Evolutionary conservation across 2,113 vertebrate genomes (phyloP).

Genomic region (Plecturocebus donacophilus): DNA sequence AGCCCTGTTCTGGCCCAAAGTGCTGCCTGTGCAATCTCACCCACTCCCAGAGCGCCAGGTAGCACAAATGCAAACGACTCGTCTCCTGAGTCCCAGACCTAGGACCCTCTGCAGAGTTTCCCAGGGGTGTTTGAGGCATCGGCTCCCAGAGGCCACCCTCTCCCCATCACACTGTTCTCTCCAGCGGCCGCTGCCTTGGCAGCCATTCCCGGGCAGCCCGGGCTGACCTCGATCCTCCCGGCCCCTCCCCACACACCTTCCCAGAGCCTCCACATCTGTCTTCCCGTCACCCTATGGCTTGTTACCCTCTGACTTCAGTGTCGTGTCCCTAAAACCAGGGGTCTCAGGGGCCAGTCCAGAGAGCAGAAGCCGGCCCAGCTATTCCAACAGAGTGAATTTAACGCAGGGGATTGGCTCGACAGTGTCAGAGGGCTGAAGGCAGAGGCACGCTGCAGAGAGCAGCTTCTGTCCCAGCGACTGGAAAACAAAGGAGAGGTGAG

Average conservation of each 20-base stretch:
- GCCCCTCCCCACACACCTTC: too few species aligned
- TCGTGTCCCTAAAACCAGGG: neutral
- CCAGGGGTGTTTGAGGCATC: accelerated
- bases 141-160: too few species aligned
- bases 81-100: too few species aligned
- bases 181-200: too few species aligned
- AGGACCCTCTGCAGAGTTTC: neutral
- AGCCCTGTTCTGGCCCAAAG: neutral
- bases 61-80: too few species aligned
- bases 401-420: neutral
- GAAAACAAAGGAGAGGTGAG: neutral
- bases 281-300: neutral
- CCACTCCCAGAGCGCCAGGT: neutral
- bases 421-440: neutral
- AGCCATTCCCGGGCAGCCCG: neutral
- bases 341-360: neutral
- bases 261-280: too few species aligned
- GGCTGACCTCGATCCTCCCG: too few species aligned
- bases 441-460: neutral
- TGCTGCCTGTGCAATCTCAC: too few species aligned
- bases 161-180: neutral
- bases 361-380: neutral
- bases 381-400: too few species aligned
- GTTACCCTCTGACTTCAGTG: neutral
- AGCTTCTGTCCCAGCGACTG: neutral